A percentile compares a stretch with the other conserved stretches of the same genome.
phyloP scores from a whole-genome alignment of 2,888 invertebrate genomes.

The Rutpela maculata region DNA sequence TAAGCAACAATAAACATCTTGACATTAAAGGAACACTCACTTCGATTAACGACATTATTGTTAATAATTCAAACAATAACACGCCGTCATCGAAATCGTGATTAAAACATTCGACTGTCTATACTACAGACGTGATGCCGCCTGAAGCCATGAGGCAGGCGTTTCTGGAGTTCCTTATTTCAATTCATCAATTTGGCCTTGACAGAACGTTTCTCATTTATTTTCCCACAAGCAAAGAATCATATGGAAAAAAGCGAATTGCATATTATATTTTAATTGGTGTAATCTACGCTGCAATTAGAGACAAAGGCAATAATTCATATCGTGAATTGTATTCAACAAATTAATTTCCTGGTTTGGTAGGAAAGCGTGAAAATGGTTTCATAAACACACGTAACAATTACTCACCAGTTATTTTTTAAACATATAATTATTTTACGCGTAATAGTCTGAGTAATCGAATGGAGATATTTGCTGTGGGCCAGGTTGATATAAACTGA shows the following conservation, averaged over 20 bases:
- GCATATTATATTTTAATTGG: conserved; percentile 38
- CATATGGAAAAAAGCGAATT: conserved; percentile 19
- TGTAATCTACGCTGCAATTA: conserved; percentile 37
- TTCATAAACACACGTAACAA: conserved; percentile 1
- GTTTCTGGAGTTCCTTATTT: conserved; percentile 40
- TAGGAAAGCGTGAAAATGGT: background rate
- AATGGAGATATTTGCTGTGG: background rate
- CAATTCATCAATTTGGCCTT: conserved; percentile 43
- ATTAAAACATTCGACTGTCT: conserved; percentile 46
- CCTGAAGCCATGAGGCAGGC: conserved; percentile 46
- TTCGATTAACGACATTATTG: conserved; percentile 21
- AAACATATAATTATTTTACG: conserved; percentile 9
- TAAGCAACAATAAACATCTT: background rate
- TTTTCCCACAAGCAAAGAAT: conserved; percentile 22
- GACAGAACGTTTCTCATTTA: background rate
- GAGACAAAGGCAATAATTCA: conserved; percentile 30
- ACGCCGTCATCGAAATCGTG: conserved; percentile 23
- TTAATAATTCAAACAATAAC: conserved; percentile 34
- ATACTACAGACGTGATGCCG: conserved; percentile 52
- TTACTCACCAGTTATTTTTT: background rate
- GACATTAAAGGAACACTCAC: conserved; percentile 20
- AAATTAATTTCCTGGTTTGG: conserved; percentile 16
- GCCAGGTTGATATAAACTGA: background rate
- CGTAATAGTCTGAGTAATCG: background rate
- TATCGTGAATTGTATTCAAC: background rate